Evolutionary conservation across 2,113 vertebrate genomes (phyloP).

Genomic region (Mus spicilegus): DNA sequence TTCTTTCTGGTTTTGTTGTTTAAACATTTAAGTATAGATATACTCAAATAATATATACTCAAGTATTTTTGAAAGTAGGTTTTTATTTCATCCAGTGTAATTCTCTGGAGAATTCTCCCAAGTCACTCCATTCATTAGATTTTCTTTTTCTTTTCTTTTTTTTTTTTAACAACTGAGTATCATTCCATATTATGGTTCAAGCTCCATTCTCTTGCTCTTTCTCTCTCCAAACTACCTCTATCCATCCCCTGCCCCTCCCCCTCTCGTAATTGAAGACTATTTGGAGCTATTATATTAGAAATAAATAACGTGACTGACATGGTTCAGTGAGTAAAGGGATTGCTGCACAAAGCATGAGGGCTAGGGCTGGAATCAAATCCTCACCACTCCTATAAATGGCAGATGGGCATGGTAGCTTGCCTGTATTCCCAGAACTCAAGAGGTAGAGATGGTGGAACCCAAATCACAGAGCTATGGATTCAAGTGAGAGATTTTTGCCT

Average conservation of each 20-base stretch:
- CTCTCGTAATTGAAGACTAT: background rate
- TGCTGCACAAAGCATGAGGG: background rate
- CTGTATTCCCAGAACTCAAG: background rate
- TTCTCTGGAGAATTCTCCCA: background rate
- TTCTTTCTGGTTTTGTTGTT: constrained; percentile 42
- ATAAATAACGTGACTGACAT: background rate
- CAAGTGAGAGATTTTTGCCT: background rate
- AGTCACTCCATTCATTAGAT: background rate
- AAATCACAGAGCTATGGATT: background rate
- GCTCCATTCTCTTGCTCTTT: background rate
- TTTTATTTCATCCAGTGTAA: constrained; percentile 20
- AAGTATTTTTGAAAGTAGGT: background rate
- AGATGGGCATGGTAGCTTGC: background rate
- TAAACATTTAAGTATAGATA: constrained; percentile 19
- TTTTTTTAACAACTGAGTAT: background rate
- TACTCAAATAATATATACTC: background rate
- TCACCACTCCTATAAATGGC: background rate
- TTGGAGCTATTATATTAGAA: background rate
- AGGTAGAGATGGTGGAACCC: background rate
- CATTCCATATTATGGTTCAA: background rate
- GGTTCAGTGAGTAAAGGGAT: background rate
- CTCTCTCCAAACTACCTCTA: background rate
- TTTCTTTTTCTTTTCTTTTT: background rate
- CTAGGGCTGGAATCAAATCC: background rate
- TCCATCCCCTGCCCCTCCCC: background rate